phyloP scores from a whole-genome alignment of 2,888 invertebrate species.

The Calliphora vomitoria region DNA sequence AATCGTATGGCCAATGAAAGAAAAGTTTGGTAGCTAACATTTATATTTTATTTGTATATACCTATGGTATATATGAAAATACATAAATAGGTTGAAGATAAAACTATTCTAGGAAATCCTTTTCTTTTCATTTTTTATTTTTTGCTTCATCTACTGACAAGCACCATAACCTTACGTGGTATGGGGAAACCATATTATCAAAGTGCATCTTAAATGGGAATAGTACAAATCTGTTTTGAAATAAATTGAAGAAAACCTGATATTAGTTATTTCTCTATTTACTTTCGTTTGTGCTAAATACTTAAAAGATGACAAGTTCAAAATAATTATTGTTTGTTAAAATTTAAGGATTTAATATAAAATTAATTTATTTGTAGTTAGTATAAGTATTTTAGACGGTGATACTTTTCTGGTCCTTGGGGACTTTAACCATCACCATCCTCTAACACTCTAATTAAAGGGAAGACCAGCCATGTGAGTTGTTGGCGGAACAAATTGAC shows the following conservation, averaged over 20 bases:
- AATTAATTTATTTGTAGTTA: no score
- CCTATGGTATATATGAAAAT: neutral
- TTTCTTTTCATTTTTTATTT: slow-evolving; percentile 12
- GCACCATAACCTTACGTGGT: slow-evolving; percentile 45
- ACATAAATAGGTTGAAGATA: neutral
- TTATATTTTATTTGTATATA: slow-evolving; percentile 11
- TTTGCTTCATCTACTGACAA: slow-evolving; percentile 14
- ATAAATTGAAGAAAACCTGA: slow-evolving; percentile 13
- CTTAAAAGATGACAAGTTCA: slow-evolving; percentile 34
- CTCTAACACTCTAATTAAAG: no score
- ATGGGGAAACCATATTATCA: slow-evolving; percentile 25
- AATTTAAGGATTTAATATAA: no score
- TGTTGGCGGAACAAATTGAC: no score
- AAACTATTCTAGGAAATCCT: slow-evolving; percentile 41
- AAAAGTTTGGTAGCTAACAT: slow-evolving; percentile 42
- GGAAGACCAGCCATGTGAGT: no score
- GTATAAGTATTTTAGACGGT: no score
- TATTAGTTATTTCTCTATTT: slow-evolving; percentile 14
- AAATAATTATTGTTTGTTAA: slow-evolving; percentile 1
- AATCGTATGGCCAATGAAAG: slow-evolving; percentile 47
- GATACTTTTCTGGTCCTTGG: no score
- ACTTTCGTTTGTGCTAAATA: neutral
- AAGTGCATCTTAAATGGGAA: neutral
- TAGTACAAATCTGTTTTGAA: slow-evolving; percentile 6
- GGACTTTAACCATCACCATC: no score